phyloP scores from a whole-genome alignment of 2,113 vertebrate species.

The Perca fluviatilis region DNA sequence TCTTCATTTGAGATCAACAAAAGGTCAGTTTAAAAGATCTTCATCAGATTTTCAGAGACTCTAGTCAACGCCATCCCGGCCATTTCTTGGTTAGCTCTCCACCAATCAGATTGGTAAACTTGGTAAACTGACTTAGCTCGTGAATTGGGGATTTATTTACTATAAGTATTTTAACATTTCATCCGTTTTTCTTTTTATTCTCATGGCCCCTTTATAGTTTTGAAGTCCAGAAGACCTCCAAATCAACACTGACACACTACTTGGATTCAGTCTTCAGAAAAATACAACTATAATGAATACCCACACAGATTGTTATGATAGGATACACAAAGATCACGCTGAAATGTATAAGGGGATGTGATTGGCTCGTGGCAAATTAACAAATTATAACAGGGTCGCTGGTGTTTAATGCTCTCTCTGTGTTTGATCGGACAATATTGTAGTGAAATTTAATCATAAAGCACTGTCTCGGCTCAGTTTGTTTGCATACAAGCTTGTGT shows the following conservation, averaged over 20 bases:
- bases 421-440: neutral
- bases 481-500: conserved; percentile 57
- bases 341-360: conserved; percentile 7
- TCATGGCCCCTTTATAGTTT: too few relatives aligned
- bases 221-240: neutral
- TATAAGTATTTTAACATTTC: too few relatives aligned
- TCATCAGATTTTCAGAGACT: too few relatives aligned
- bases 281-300: neutral
- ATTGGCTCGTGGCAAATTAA: conserved; percentile 28
- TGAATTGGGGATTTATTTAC: too few relatives aligned
- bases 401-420: conserved; percentile 52
- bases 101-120: too few relatives aligned
- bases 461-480: conserved; percentile 51
- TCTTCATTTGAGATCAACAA: too few relatives aligned
- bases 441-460: conserved; percentile 36
- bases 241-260: neutral
- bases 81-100: too few relatives aligned
- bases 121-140: too few relatives aligned
- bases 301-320: neutral
- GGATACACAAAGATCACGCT: conserved; percentile 11
- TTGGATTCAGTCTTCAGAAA: conserved; percentile 9
- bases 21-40: too few relatives aligned
- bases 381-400: conserved; percentile 38
- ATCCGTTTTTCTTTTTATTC: too few relatives aligned
- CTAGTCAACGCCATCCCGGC: too few relatives aligned